Percentiles rank a stretch among this genome's conserved stretches.
phyloP scores from a whole-genome alignment of 2,888 invertebrate genomes.

The Caenorhabditis sp. region DNA sequence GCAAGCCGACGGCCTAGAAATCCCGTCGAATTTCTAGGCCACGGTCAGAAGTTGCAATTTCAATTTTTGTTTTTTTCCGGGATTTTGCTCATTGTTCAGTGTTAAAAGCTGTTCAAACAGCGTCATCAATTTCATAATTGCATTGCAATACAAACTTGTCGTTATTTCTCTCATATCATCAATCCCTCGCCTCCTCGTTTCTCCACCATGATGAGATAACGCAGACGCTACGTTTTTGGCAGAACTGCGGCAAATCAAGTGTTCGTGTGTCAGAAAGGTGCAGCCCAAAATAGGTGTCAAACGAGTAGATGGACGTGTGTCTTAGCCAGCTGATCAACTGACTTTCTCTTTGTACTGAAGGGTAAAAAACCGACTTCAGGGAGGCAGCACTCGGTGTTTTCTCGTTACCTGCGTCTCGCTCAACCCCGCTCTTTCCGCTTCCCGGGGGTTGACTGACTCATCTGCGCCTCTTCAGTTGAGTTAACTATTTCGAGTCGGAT shows the following conservation, averaged over 20 bases:
- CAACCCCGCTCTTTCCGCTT: constrained; percentile 15
- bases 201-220: constrained; percentile 16
- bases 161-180: constrained; percentile 3
- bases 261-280: neutral
- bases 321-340: constrained; percentile 34
- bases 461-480: constrained; percentile 39
- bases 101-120: constrained; percentile 41
- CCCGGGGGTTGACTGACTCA: constrained; percentile 27
- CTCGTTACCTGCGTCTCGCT: constrained; percentile 31
- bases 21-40: neutral
- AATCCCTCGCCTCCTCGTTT: no score
- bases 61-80: neutral
- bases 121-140: constrained; percentile 19
- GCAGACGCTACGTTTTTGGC: neutral
- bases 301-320: neutral
- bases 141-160: constrained; percentile 30
- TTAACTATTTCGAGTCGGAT: constrained; percentile 27
- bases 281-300: constrained; percentile 17
- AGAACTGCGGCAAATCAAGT: constrained; percentile 22
- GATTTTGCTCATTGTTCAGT: constrained; percentile 6
- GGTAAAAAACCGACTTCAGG: constrained; percentile 28
- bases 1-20: neutral
- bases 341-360: constrained; percentile 28
- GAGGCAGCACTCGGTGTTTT: constrained; percentile 18
- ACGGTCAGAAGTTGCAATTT: neutral